Evolutionary conservation across 2,797 vertebrate genomes (phyloP).

Genomic region (Gambusia yucatana): DNA sequence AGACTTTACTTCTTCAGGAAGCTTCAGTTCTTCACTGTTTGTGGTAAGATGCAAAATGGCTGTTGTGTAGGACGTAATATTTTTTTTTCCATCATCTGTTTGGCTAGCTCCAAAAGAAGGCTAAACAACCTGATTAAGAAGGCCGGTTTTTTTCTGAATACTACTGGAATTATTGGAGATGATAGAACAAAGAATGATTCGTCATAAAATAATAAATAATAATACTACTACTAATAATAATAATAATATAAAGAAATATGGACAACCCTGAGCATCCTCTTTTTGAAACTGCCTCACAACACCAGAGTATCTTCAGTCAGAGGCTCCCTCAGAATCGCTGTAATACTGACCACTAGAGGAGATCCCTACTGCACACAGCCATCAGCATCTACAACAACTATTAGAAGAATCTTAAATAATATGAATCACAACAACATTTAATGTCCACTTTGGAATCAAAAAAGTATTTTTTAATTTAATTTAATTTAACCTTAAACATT

Average conservation of each 20-base stretch:
- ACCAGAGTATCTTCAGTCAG: not conserved
- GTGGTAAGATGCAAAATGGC: no score
- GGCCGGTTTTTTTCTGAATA: not conserved
- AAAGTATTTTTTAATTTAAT: not conserved
- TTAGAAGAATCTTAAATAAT: not conserved
- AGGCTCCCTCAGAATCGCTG: not conserved
- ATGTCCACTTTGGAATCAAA: not conserved
- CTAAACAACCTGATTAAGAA: not conserved
- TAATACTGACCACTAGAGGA: slow-evolving; percentile 1
- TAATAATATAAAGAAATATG: not conserved
- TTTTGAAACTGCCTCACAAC: not conserved
- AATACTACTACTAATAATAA: no score
- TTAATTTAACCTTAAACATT: not conserved
- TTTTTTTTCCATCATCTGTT: not conserved
- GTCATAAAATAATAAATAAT: not conserved
- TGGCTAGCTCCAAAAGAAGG: not conserved
- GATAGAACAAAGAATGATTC: not conserved
- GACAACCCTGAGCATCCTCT: not conserved
- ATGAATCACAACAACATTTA: not conserved
- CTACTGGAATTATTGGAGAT: not conserved
- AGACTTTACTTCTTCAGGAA: not conserved
- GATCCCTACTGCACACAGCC: not conserved
- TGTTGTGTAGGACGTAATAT: no score
- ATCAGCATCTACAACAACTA: not conserved
- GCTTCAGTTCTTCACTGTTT: not conserved